A percentile compares a stretch with the other conserved stretches of the same genome.
Conservation (phyloP, 2,113 vertebrate genomes). For the Cervus canadensis region DNA sequence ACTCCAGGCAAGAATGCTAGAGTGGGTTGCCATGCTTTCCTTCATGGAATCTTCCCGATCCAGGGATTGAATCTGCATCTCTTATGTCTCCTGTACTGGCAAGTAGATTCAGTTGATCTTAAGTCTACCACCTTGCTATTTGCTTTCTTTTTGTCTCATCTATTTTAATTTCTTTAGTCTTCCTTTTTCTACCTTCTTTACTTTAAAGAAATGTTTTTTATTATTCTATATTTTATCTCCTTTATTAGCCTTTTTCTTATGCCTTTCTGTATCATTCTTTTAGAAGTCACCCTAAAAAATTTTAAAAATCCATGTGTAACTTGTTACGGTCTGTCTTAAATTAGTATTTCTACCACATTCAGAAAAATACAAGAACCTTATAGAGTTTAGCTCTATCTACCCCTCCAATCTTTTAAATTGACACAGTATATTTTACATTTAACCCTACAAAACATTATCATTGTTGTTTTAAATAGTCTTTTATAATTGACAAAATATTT, state of each 20-base stretch:
- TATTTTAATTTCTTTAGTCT: not conserved
- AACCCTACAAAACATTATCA: not conserved
- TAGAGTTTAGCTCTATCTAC: not conserved
- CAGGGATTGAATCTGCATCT: not conserved
- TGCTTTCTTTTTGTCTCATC: not conserved
- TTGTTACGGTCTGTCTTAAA: not conserved
- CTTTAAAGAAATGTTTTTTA: not conserved
- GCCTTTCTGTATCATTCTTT: not conserved
- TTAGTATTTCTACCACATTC: not conserved
- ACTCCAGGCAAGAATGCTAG: not conserved
- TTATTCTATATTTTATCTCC: not conserved
- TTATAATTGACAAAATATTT: not conserved
- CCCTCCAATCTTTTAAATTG: not conserved
- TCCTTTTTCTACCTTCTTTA: not conserved
- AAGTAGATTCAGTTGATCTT: not conserved
- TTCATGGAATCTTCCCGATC: not conserved
- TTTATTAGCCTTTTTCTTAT: not conserved
- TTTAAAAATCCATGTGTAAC: not conserved
- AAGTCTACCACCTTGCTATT: not conserved
- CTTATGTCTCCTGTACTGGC: not conserved
- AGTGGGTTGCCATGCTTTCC: not conserved
- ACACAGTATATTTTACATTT: not conserved
- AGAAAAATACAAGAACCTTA: not conserved
- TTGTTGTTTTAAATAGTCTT: not conserved
- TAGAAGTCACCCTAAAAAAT: not conserved